phyloP scores from a whole-genome alignment of 2,888 invertebrate species.

The Heliconius erato region DNA sequence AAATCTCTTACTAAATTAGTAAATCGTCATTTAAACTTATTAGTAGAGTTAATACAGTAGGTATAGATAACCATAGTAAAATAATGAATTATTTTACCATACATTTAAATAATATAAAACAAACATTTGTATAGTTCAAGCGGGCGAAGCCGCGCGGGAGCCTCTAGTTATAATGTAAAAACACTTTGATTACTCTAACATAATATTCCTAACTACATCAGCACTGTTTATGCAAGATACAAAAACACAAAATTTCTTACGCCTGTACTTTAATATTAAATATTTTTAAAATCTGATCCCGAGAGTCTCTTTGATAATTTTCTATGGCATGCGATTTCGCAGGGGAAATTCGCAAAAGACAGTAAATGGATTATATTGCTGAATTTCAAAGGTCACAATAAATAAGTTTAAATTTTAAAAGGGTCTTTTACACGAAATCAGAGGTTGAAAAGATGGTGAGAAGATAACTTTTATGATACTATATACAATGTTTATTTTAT shows the following conservation, averaged over 20 bases:
- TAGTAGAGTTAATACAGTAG: too few species aligned
- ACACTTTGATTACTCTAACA: not conserved
- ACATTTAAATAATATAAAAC: too few species aligned
- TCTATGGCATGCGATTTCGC: slow-evolving; percentile 42
- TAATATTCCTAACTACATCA: not conserved
- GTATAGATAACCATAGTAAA: too few species aligned
- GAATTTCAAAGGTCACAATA: slow-evolving; percentile 41
- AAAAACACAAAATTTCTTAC: not conserved
- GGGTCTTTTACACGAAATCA: slow-evolving; percentile 13
- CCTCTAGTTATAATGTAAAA: not conserved
- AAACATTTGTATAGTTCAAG: too few species aligned
- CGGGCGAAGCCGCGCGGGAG: too few species aligned
- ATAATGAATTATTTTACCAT: too few species aligned
- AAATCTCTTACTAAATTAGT: too few species aligned
- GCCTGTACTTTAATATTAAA: slow-evolving; percentile 25
- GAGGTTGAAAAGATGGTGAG: not conserved
- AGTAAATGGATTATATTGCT: slow-evolving; percentile 49
- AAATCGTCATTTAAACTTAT: too few species aligned
- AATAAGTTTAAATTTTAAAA: slow-evolving; percentile 41
- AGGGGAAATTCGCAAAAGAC: slow-evolving; percentile 42
- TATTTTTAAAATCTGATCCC: slow-evolving; percentile 37
- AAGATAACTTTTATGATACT: not conserved
- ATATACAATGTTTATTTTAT: not conserved
- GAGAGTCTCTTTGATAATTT: slow-evolving; percentile 44
- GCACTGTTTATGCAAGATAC: slow-evolving; percentile 2